phyloP scores from a whole-genome alignment of 1,140 invertebrate genomes.

The Laodelphax striatellus region DNA sequence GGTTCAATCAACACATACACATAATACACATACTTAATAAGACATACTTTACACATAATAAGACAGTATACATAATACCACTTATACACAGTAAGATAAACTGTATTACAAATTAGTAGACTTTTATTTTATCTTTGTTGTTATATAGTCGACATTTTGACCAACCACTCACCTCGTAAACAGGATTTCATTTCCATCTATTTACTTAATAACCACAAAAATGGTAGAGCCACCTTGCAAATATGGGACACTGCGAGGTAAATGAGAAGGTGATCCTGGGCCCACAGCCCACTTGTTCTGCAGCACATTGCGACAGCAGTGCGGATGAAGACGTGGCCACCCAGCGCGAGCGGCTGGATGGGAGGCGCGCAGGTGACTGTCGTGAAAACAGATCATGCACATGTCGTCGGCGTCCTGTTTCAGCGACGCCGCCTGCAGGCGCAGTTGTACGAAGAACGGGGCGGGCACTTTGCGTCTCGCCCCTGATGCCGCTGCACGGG shows the following conservation, averaged over 20 bases:
- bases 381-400: slow-evolving; percentile 99
- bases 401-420: slow-evolving; percentile 96
- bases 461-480: slow-evolving; percentile 62
- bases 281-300: slow-evolving; percentile 82
- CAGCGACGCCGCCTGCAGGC: slow-evolving; percentile 34
- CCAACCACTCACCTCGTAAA: too few species aligned
- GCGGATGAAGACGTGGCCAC: slow-evolving; percentile 91
- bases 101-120: too few species aligned
- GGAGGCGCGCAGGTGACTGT: slow-evolving; percentile 92
- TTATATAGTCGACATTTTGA: too few species aligned
- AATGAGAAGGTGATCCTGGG: slow-evolving; percentile 95
- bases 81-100: too few species aligned
- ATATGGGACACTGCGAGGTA: slow-evolving; percentile 91
- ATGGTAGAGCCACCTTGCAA: slow-evolving; percentile 90
- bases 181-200: slow-evolving; percentile 28
- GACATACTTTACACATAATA: too few species aligned
- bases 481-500: slow-evolving; percentile 78
- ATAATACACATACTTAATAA: too few species aligned
- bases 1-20: too few species aligned
- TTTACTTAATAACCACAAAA: too few species aligned
- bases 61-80: too few species aligned
- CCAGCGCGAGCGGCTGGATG: slow-evolving; percentile 82
- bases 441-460: slow-evolving; percentile 60
- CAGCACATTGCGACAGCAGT: slow-evolving; percentile 81
- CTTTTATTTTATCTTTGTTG: too few species aligned